Percentiles rank a stretch among this genome's conserved stretches.
Conservation (phyloP, 2,113 vertebrate species). For the Cavia aperea region DNA sequence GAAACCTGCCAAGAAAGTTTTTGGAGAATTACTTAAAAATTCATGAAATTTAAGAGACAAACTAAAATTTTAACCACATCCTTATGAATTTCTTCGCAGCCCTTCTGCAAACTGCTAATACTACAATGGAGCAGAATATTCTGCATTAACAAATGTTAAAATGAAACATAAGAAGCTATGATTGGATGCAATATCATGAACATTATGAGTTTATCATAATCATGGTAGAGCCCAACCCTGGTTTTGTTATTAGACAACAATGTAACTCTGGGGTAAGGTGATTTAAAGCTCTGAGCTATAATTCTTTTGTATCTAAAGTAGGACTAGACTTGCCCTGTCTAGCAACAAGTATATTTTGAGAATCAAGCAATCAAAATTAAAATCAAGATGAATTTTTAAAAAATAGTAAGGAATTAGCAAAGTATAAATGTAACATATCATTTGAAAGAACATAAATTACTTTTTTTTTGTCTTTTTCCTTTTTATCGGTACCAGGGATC, state of each 20-base stretch:
- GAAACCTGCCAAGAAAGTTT: background rate
- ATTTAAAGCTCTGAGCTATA: background rate
- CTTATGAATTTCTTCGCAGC: background rate
- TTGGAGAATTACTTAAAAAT: background rate
- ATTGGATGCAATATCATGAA: background rate
- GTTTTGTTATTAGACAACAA: background rate
- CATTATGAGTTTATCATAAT: background rate
- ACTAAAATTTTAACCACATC: constrained; percentile 7
- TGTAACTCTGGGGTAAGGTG: background rate
- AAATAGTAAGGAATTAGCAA: background rate
- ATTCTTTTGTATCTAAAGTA: background rate
- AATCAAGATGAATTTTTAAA: background rate
- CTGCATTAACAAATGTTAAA: background rate
- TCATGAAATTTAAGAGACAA: background rate
- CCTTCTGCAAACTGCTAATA: constrained; percentile 19
- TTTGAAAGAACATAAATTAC: background rate
- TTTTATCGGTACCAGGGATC: no score
- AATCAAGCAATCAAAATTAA: background rate
- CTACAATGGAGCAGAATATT: background rate
- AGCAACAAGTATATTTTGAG: background rate
- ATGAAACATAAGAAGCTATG: background rate
- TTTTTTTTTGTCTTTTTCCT: background rate
- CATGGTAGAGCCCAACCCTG: background rate
- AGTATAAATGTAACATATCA: background rate
- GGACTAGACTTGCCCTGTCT: background rate